phyloP scores from a whole-genome alignment of 2,113 vertebrate genomes.

The Jacana jacana region DNA sequence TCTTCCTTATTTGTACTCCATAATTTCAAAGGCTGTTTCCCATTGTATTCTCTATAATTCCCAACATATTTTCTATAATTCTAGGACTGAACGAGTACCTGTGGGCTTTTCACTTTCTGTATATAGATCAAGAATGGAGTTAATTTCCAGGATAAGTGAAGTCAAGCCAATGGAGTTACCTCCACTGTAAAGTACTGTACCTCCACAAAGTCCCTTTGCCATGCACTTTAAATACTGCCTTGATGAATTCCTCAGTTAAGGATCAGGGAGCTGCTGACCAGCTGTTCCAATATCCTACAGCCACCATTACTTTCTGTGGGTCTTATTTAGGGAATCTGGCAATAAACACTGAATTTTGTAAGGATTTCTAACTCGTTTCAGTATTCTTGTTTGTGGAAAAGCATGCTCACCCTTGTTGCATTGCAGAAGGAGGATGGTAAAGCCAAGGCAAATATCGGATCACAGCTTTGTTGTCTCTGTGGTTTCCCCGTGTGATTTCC shows the following conservation, averaged over 20 bases:
- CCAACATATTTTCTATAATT: neutral
- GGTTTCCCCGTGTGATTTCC: slow-evolving; percentile 98
- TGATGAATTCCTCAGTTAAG: neutral
- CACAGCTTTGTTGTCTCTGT: slow-evolving; percentile 97
- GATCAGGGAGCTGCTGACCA: neutral
- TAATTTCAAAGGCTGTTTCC: neutral
- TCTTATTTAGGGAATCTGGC: neutral
- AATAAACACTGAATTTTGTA: neutral
- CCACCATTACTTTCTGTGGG: neutral
- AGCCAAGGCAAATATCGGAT: slow-evolving; percentile 96
- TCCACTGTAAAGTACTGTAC: no score
- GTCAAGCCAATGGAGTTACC: neutral
- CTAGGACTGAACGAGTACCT: neutral
- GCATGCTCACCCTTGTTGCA: slow-evolving; percentile 94
- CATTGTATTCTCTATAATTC: neutral
- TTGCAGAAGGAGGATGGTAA: slow-evolving; percentile 95
- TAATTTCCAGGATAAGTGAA: neutral
- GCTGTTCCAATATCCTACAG: neutral
- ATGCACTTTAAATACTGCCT: neutral
- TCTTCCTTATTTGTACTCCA: neutral
- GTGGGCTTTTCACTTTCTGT: neutral
- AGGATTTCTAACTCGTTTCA: neutral
- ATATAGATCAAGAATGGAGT: neutral
- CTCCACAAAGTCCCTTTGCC: neutral
- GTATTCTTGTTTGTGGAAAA: neutral